Conservation (phyloP, 2,113 vertebrate genomes). For the Nothocercus julius region DNA sequence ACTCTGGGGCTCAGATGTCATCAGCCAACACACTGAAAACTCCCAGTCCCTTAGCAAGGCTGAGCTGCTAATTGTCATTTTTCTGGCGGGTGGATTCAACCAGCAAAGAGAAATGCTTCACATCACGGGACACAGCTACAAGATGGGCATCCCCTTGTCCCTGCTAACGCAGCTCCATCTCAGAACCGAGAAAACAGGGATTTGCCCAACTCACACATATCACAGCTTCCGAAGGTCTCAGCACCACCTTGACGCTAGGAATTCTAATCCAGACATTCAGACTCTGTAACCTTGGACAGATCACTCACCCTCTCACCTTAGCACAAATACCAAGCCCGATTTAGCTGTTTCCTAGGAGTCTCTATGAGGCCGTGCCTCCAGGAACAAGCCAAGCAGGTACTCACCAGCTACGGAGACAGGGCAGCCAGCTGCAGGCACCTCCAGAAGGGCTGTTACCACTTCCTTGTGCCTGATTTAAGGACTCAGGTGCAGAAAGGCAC, state of each 20-base stretch:
- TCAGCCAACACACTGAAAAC: not conserved
- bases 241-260: not conserved
- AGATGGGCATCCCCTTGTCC: not conserved
- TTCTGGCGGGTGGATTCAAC: not conserved
- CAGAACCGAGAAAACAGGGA: not conserved
- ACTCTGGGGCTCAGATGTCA: not conserved
- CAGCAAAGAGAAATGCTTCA: rapidly evolving
- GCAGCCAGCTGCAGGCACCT: not conserved
- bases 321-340: not conserved
- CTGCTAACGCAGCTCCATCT: not conserved
- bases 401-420: not conserved
- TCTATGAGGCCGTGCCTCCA: not conserved
- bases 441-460: not conserved
- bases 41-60: not conserved
- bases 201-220: not conserved
- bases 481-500: not conserved
- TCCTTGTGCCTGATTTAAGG: not conserved
- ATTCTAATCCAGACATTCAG: rapidly evolving
- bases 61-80: not conserved
- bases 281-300: not conserved
- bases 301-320: not conserved
- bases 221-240: not conserved
- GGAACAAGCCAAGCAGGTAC: not conserved
- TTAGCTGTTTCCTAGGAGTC: not conserved
- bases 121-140: not conserved